phyloP scores from a whole-genome alignment of 2,113 vertebrate species.

The Marcusenius ussheri region DNA sequence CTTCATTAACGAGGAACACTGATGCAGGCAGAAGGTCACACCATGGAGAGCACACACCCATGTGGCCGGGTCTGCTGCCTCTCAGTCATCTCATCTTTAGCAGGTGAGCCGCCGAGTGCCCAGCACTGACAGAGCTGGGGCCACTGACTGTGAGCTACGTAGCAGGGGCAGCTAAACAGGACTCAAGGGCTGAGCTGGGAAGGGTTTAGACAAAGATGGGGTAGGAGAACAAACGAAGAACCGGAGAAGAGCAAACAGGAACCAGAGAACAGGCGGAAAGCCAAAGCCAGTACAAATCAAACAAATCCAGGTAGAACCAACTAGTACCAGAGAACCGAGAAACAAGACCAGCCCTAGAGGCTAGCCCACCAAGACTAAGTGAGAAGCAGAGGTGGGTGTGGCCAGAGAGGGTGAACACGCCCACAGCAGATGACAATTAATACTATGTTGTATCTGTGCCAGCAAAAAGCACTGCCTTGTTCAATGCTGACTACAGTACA shows the following conservation, averaged over 20 bases:
- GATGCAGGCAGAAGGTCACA: neutral
- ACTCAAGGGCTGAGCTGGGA: neutral
- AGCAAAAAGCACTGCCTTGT: neutral
- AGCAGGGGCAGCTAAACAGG: neutral
- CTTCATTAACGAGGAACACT: neutral
- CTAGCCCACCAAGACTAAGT: neutral
- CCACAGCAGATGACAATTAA: neutral
- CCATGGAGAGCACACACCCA: neutral
- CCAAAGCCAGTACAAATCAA: neutral
- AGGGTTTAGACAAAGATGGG: neutral
- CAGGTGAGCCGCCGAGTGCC: neutral
- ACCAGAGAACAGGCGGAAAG: neutral
- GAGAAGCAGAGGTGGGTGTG: neutral
- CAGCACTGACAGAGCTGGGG: neutral
- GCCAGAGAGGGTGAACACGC: neutral
- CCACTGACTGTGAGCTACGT: neutral
- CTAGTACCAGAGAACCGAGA: neutral
- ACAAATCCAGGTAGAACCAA: neutral
- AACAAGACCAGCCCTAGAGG: neutral
- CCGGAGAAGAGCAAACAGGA: neutral
- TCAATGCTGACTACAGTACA: neutral
- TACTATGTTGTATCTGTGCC: neutral
- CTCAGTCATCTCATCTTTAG: neutral
- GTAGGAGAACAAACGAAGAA: neutral
- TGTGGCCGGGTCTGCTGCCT: neutral